These are phyloP conservation scores for Pectinophora gossypiella DNA, from an alignment of 1,140 invertebrate species.

Conservation along the genomic window DNA sequence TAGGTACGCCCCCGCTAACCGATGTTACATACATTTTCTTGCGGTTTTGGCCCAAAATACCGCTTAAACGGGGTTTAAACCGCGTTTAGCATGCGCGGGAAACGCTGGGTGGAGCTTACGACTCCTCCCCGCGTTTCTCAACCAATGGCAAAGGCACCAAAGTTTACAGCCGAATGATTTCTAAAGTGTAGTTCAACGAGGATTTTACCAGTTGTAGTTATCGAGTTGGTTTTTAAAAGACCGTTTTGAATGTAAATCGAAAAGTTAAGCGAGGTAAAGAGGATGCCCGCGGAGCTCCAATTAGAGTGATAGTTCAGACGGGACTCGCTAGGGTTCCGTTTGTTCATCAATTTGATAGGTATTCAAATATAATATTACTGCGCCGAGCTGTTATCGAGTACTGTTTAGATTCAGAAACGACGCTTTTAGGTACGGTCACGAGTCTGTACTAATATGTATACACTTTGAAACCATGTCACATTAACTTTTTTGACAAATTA, in stretches of 20 bases:
- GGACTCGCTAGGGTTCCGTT: not conserved
- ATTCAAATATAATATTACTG: too few species aligned
- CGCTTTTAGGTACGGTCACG: too few species aligned
- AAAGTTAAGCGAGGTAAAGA: slow-evolving; percentile 72
- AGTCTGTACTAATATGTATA: too few species aligned
- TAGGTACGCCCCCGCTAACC: slow-evolving; percentile 67
- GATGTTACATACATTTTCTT: slow-evolving; percentile 71
- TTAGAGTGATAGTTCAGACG: slow-evolving; percentile 65
- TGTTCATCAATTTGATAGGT: not conserved
- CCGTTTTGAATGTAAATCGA: slow-evolving; percentile 74
- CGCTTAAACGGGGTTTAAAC: slow-evolving; percentile 72
- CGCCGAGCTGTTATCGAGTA: too few species aligned
- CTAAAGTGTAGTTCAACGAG: slow-evolving; percentile 60
- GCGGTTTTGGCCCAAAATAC: slow-evolving; percentile 71
- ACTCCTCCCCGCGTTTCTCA: slow-evolving; percentile 37
- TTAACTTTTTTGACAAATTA: too few species aligned
- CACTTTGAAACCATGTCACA: too few species aligned
- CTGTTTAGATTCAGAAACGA: too few species aligned
- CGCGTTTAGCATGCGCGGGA: slow-evolving; percentile 69
- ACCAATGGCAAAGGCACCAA: slow-evolving; percentile 36
- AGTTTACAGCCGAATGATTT: slow-evolving; percentile 51
- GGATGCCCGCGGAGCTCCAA: slow-evolving; percentile 61
- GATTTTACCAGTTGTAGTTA: slow-evolving; percentile 65
- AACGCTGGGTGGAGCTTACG: slow-evolving; percentile 33
- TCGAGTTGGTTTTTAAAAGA: slow-evolving; percentile 73